Evolutionary conservation across 1,140 invertebrate species (phyloP), one percentile per base, ranked within the genome.

Genomic region (Aphidius gifuensis): DNA sequence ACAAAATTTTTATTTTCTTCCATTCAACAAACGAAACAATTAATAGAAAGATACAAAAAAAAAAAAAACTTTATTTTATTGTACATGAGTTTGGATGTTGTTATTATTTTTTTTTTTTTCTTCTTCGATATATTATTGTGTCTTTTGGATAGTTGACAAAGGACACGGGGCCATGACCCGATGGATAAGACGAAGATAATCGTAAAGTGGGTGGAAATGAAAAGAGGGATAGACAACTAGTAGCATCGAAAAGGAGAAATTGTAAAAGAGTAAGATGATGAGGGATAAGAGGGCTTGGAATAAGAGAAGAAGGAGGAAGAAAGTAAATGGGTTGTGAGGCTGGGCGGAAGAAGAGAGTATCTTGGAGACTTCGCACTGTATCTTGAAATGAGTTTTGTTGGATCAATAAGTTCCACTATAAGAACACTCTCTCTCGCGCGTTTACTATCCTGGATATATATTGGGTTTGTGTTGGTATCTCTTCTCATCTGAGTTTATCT

Each of bases 361-460:
- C 80, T 80, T 80, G 79, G 79, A 80, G 80, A 80, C 79, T 82
- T 82, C 78, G 79, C 79, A 80, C 79, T 80, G 80, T 82, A 82
- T 82, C 80, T 82, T 80, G 80, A 82, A 82, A 82, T 82, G 79
- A 82, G 80, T 82, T 81, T 81, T 81, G 80, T 81, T 81, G 80
- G 80, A 81, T 81, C 80, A 81, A 81, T 81, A 81, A 81, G 80
- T 81, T 81, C 79, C 77, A 80, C 79, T 80, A 80, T 81, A 81
- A 81, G 80, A 81, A 81, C 79, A 80, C 74, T 75, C 74, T 66
- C 65, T 70, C 69, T 72, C 68, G 64, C 69, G 66, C 23, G 2
- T 32, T 32, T 32, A 32, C 23, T 32, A 32, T 32, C 23, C 23
- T 32, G 23, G 23, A 32, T 32, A 32, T 32, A 32, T 32, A 32